Base-by-base conservation (phyloP, 1,140 invertebrate species). In the Heliconius hermathena region DNA sequence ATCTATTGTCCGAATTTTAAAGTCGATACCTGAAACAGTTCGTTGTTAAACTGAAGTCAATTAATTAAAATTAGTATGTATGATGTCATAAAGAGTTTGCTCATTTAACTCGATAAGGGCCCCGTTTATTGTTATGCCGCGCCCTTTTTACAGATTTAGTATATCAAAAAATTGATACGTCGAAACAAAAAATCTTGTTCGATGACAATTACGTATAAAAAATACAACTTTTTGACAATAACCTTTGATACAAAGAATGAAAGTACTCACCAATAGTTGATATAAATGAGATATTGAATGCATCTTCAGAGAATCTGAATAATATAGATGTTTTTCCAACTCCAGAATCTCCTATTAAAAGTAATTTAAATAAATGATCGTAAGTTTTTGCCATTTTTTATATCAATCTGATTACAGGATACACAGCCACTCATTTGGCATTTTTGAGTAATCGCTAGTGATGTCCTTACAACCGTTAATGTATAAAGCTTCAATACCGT, bases 241-340 rank as follows among this genome's bases (percentile, higher is more conserved):
- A 94, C 92, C 92, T 93, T 93, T 93, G 90, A 84, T 91, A 89
- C 86, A 89, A 88, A 90, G 88, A 90, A 78, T 84, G 77, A 81
- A 86, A 88, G 77, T 71, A 95, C 96, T 96, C 95, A 99, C 98
- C 98, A 95, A 99, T 99, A 70, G 98, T 99, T 76, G 98, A 99
- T 92, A 99, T 99, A 95, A 99, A 99, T 74, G 99, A 99, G 46
- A 99, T 98, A 89, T 99, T 99, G 95, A 99, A 99, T 78, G 98
- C 98, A 96, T 99, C 99, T 94, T 99, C 99, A 74, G 98, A 99
- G 96, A 99, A 99, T 95, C 99, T 96, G 94, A 99, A 99, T 80
- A 99, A 95, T 91, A 99, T 98, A 95, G 99, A 99, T 74, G 99
- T 99, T 96, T 99, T 99, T 86, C 99, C 99, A 81, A 99, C 99